phyloP scores from a whole-genome alignment of 2,797 vertebrate species.

The Sebastes matsubarae region DNA sequence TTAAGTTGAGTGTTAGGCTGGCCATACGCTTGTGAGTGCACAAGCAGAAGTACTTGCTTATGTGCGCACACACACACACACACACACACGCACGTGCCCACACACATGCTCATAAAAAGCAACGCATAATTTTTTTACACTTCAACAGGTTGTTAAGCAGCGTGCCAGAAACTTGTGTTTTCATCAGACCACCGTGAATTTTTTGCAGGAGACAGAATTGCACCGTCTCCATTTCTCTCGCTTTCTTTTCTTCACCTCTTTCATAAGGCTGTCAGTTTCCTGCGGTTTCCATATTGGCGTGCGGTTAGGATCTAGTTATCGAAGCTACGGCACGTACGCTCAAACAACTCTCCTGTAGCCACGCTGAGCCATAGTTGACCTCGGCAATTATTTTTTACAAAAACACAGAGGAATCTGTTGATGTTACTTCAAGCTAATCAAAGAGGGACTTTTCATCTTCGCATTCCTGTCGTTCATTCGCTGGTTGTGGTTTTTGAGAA shows the following conservation, averaged over 20 bases:
- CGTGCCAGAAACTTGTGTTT: constrained; percentile 73
- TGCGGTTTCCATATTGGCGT: constrained; percentile 40
- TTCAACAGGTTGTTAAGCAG: constrained; percentile 81
- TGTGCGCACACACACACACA: constrained; percentile 51
- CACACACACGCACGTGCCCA: constrained; percentile 39
- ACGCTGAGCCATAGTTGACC: constrained; percentile 44
- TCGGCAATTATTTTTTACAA: constrained; percentile 48
- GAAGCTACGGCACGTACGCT: constrained; percentile 37
- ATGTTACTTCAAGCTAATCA: constrained; percentile 58
- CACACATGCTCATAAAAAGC: constrained; percentile 68
- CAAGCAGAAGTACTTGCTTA: constrained; percentile 27
- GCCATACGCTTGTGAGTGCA: constrained; percentile 22
- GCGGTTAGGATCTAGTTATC: constrained; percentile 49
- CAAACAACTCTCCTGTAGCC: constrained; percentile 24
- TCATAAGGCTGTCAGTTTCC: constrained; percentile 38
- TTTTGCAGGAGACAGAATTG: constrained; percentile 34
- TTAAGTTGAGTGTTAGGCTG: constrained; percentile 58
- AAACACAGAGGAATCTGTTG: constrained; percentile 43
- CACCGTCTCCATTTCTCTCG: constrained; percentile 37
- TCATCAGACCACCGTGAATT: constrained; percentile 80
- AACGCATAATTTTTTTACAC: constrained; percentile 67
- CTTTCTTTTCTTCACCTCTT: constrained; percentile 34
- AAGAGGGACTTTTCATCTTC: constrained; percentile 50
- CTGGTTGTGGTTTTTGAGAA: constrained; percentile 59
- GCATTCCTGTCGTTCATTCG: constrained; percentile 45